Base-by-base conservation (phyloP, 1,140 invertebrate species). In the Drosophila pruinosa region DNA sequence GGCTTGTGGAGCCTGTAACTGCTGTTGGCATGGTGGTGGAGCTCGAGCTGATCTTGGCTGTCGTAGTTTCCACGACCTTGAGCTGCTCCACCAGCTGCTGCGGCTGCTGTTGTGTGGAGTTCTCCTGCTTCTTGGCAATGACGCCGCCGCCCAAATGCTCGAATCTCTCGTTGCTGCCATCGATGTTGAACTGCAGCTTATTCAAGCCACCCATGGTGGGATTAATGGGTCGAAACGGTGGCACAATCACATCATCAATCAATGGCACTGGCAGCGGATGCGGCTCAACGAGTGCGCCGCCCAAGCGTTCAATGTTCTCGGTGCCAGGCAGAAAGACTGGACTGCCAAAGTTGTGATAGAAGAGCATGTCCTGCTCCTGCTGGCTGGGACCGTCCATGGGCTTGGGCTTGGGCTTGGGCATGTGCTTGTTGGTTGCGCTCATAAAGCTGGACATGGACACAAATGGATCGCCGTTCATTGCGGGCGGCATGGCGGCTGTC, bases 271-370 rank as follows among this genome's bases (percentile, higher is more conserved):
- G 91, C 52, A 91, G 12, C 0, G 89, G 91, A 73, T 91, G 90
- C 8, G 91, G 89, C 41, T 90, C 88, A 0, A 91, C 90, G 4
- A 89, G 59, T 0, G 90, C 79, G 4, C 82, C 89, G 4, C 91
- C 91, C 21, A 91, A 48, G 2, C 83, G 78, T 43, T 91, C 91
- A 7, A 91, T 90, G 7, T 81, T 89, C 28, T 89, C 85, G 0
- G 79, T 78, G 43, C 78, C 89, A 0, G 82, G 89, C 63, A 90
- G 67, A 21, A 89, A 90, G n/a, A 89, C 75, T 0, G 90, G 90
- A 73, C 82, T 90, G 4, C 78, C 83, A 47, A 91, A 91, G 50
- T 77, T 91, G 28, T 91, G 91, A 61, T 91, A 91, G 53, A 90
- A 89, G 1, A 89, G 43, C 64, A 89, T 68, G 6, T 91, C 90